A percentile compares a stretch with the other conserved stretches of the same genome.
Evolutionary conservation across 2,113 vertebrate species (phyloP).

Genomic region (Nerophis lumbriciformis): DNA sequence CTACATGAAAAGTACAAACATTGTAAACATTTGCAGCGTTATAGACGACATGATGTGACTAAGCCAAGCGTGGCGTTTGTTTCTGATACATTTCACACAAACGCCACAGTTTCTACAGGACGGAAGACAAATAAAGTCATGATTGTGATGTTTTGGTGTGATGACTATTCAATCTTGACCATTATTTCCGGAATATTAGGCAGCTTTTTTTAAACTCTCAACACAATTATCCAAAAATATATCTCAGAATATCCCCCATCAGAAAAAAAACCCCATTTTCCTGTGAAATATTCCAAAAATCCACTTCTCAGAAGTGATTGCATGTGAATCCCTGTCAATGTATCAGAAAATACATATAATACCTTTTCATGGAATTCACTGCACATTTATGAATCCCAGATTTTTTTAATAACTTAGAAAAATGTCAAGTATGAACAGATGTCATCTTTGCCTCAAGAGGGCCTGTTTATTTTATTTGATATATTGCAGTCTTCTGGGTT

Average conservation of each 20-base stretch:
- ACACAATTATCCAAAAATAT: conserved; percentile 59
- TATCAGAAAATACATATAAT: conserved; percentile 65
- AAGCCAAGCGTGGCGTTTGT: conserved; percentile 51
- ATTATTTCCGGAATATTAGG: conserved; percentile 36
- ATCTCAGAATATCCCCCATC: conserved; percentile 49
- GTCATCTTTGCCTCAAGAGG: conserved; percentile 27
- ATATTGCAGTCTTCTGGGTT: conserved; percentile 44
- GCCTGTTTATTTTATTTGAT: conserved; percentile 35
- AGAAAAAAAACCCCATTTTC: conserved; percentile 39
- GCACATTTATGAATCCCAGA: conserved; percentile 58
- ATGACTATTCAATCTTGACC: conserved; percentile 49
- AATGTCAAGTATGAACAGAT: conserved; percentile 41
- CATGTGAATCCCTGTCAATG: conserved; percentile 65
- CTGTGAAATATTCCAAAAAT: conserved; percentile 48
- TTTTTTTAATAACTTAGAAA: conserved; percentile 41
- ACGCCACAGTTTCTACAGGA: conserved; percentile 69
- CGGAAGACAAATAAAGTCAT: conserved; percentile 70
- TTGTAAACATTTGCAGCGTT: conserved; percentile 71
- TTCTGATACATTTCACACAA: conserved; percentile 53
- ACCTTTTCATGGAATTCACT: conserved; percentile 62
- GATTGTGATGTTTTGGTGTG: conserved; percentile 56
- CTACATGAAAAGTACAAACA: conserved; percentile 66
- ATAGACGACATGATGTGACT: conserved; percentile 51
- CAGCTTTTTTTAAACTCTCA: conserved; percentile 31
- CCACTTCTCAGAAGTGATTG: conserved; percentile 77